Conservation (phyloP, 2,113 vertebrate genomes). For the Tretioscincus oriximinensis region DNA sequence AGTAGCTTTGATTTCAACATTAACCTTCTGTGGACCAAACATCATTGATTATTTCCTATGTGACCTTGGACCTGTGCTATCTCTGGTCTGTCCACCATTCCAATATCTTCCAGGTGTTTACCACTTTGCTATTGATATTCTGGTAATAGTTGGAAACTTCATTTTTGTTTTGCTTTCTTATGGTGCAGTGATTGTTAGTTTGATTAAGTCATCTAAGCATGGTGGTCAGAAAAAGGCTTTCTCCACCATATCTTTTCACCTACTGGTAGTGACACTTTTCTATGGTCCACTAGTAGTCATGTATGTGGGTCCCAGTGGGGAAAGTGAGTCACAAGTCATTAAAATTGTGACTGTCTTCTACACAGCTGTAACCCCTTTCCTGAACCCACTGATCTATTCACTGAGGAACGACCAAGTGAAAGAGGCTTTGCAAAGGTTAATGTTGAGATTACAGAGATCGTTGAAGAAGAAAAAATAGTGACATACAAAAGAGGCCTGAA, state of each 20-base stretch:
- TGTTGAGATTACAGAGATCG: not conserved
- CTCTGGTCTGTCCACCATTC: not conserved
- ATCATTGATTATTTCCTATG: not conserved
- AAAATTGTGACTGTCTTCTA: not conserved
- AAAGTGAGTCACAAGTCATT: not conserved
- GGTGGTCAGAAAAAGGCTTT: not conserved
- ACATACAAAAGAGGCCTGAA: too few species aligned
- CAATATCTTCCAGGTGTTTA: not conserved
- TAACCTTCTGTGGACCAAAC: not conserved
- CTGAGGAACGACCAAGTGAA: not conserved
- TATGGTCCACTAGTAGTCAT: not conserved
- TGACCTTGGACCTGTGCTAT: not conserved
- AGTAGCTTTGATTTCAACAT: not conserved
- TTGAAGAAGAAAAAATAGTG: not conserved
- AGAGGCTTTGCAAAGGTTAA: not conserved
- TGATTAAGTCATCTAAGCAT: not conserved
- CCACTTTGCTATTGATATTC: not conserved
- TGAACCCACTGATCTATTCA: not conserved
- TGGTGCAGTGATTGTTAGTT: not conserved
- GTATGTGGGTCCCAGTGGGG: not conserved
- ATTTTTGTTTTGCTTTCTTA: not conserved
- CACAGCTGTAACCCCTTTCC: not conserved
- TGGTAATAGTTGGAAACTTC: not conserved
- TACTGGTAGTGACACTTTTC: not conserved
- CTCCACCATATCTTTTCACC: not conserved